A percentile compares a stretch with the other conserved stretches of the same genome.
These are phyloP conservation scores for Drosophila mettleri DNA, from an alignment of 2,888 invertebrate genomes.

Conservation along the genomic window DNA sequence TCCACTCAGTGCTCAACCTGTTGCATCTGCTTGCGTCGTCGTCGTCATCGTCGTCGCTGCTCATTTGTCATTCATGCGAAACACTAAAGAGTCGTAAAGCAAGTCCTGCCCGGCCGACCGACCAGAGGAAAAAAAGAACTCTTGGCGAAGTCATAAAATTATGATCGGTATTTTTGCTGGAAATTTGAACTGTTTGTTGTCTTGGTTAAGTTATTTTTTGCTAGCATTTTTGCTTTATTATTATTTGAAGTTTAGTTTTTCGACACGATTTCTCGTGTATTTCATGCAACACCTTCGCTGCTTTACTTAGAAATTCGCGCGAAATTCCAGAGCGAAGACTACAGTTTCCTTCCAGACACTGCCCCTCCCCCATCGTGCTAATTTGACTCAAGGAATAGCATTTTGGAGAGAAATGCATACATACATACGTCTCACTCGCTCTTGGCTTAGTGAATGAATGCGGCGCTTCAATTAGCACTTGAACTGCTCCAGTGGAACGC, in stretches of 20 bases:
- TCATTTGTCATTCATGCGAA: conserved; percentile 80
- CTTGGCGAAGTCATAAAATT: conserved; percentile 68
- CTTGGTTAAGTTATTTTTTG: conserved; percentile 38
- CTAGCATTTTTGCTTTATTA: conserved; percentile 46
- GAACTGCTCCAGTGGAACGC: conserved; percentile 20
- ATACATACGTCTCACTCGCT: background rate
- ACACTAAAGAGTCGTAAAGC: conserved; percentile 72
- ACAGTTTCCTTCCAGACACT: conserved; percentile 14
- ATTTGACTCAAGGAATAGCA: conserved; percentile 39
- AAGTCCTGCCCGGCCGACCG: conserved; percentile 46
- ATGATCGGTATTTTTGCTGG: conserved; percentile 75
- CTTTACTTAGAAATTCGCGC: conserved; percentile 56
- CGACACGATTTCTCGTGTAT: conserved; percentile 72
- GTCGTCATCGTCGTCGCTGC: conserved; percentile 52
- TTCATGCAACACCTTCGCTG: conserved; percentile 76
- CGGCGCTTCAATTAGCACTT: conserved; percentile 44
- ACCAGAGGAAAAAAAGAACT: conserved; percentile 9
- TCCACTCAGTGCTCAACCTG: conserved; percentile 55
- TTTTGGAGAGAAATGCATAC: conserved; percentile 5
- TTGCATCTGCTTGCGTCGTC: conserved; percentile 51
- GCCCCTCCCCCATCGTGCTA: conserved; percentile 13
- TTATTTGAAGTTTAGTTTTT: conserved; percentile 66
- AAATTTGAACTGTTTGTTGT: conserved; percentile 56
- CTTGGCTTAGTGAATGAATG: conserved; percentile 50
- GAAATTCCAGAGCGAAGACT: conserved; percentile 55